Base-by-base conservation (phyloP, 1,140 invertebrate genomes). In the Nymphalis io region DNA sequence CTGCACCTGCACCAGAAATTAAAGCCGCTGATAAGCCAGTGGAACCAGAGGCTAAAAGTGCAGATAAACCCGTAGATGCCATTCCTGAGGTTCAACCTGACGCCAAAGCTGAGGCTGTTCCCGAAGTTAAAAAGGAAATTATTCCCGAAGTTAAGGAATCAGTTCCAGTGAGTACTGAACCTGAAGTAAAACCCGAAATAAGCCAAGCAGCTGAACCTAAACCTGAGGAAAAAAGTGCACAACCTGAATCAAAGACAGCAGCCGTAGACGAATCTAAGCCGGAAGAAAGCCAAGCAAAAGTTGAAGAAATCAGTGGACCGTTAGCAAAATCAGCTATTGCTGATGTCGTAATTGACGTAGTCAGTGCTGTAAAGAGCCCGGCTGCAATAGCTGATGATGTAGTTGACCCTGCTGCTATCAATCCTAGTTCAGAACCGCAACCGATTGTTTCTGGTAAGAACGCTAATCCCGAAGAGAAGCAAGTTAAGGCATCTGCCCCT, bases 351-450 rank as follows among this genome's bases (percentile, higher is more conserved):
- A 85, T 88, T 63, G 86, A 90, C 61, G 74, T 90, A n/a, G 85
- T 83, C 0, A 83, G 73, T 59, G 85, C 83, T 48, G 75, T 84
- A 5, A 88, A 89, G 51, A 73, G 60, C 57, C 70, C 77, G 6
- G 83, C 82, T 40, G 80, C 82, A 23, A 75, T 86, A 11, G 84
- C 85, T 72, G 84, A 88, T 70, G 88, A 88, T 53, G 76, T 83
- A 46, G 77, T 85, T 38, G 84, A 85, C 21, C 75, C 79, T 12
- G 80, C 78, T 53, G 82, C 81, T 8, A 83, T 88, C 38, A 82
- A 79, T n/a, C 82, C 85, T 20, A 72, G 68, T 40, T 76, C 81
- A 48, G 80, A 85, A 38, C 70, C 75, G 13, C 76, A 82, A 57
- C 74, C 84, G 21, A 69, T 71, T 39, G 55, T 81, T 15, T 68